Percentiles rank a stretch among this genome's conserved stretches.
These are phyloP conservation scores for Chaitophorus viminalis DNA, from an alignment of 2,888 invertebrate genomes.

Conservation along the genomic window DNA sequence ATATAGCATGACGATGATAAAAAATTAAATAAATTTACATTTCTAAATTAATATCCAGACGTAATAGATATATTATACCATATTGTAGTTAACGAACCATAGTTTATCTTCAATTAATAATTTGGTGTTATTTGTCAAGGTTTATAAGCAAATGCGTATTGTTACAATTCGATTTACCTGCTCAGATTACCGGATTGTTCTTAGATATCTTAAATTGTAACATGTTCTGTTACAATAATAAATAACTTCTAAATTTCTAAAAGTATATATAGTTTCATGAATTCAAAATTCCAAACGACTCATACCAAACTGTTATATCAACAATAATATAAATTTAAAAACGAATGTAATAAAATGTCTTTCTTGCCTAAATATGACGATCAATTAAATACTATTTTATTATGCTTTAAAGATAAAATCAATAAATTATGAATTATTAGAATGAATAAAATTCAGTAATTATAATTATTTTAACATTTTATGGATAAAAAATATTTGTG, in stretches of 20 bases:
- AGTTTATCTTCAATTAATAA: neutral
- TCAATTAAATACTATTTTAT: too few species aligned
- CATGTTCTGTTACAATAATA: neutral
- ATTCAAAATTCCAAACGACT: too few species aligned
- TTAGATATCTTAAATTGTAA: neutral
- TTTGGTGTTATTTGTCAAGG: neutral
- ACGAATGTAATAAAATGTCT: too few species aligned
- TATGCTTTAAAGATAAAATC: too few species aligned
- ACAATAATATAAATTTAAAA: too few species aligned
- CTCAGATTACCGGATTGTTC: neutral
- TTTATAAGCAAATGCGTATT: neutral
- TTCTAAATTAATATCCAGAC: neutral
- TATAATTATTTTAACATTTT: too few species aligned
- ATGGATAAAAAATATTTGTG: too few species aligned
- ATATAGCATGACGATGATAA: slow-evolving; percentile 5
- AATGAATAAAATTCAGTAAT: too few species aligned
- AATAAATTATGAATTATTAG: too few species aligned
- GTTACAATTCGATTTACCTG: neutral
- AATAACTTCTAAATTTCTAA: neutral
- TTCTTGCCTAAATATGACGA: too few species aligned
- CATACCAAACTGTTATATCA: too few species aligned
- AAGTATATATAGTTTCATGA: neutral
- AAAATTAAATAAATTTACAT: slow-evolving; percentile 1
- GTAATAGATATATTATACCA: neutral
- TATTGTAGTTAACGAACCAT: slow-evolving; percentile 18